Conservation (phyloP, 1,140 invertebrate species). For the Platyura marginata region DNA sequence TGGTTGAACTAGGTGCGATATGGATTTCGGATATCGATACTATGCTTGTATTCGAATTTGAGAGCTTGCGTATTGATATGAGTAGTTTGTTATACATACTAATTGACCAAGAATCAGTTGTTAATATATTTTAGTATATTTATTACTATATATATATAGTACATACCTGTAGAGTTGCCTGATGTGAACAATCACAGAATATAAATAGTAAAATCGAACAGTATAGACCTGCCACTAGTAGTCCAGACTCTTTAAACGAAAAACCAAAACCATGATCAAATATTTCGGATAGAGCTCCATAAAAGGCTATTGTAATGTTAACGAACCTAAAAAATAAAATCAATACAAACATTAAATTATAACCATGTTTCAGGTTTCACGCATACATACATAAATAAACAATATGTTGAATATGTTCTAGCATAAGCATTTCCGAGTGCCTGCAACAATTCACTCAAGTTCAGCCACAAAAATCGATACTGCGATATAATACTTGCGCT, state of each 20-base stretch:
- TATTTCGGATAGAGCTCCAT: slow-evolving; percentile 38
- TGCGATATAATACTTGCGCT: slow-evolving; percentile 30
- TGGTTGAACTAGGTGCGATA: too few relatives aligned
- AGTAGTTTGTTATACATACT: too few relatives aligned
- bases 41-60: too few relatives aligned
- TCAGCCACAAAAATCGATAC: slow-evolving; percentile 36
- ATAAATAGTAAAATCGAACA: slow-evolving; percentile 33
- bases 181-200: slow-evolving; percentile 38
- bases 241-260: slow-evolving; percentile 38
- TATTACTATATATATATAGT: too few relatives aligned
- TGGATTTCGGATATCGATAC: too few relatives aligned
- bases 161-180: slow-evolving; percentile 33
- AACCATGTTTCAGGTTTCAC: background rate
- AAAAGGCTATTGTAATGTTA: slow-evolving; percentile 31
- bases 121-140: too few relatives aligned
- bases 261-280: slow-evolving; percentile 36
- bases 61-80: too few relatives aligned
- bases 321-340: slow-evolving; percentile 24
- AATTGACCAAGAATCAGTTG: too few relatives aligned
- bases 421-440: slow-evolving; percentile 38
- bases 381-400: slow-evolving; percentile 31
- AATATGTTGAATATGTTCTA: slow-evolving; percentile 37
- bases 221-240: slow-evolving; percentile 37
- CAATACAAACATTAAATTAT: background rate
- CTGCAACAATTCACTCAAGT: slow-evolving; percentile 36